Percentiles rank a stretch among this genome's conserved stretches.
Evolutionary conservation across 2,113 vertebrate species (phyloP).

Genomic region (Sterna hirundo): DNA sequence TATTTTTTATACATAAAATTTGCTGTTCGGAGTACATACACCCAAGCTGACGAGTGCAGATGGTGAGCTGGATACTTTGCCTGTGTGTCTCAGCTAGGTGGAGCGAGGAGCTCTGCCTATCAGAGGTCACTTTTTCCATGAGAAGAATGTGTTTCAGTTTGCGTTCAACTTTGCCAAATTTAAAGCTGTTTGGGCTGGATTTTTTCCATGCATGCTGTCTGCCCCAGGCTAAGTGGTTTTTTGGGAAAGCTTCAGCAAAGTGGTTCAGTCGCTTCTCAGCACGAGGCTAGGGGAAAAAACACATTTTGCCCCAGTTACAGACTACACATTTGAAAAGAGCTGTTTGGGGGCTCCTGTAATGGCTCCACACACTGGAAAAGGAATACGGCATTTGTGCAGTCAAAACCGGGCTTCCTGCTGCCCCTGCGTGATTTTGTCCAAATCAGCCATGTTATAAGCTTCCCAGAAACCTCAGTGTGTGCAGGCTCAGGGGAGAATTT

Average conservation of each 20-base stretch:
- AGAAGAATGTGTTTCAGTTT: background rate
- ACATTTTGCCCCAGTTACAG: background rate
- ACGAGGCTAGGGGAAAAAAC: background rate
- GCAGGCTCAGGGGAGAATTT: background rate
- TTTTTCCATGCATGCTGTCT: background rate
- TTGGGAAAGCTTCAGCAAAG: conserved; percentile 34
- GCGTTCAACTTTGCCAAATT: background rate
- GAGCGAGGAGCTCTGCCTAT: background rate
- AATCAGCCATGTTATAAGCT: background rate
- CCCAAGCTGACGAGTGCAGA: background rate
- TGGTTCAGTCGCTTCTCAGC: background rate
- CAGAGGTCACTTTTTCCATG: conserved; percentile 21
- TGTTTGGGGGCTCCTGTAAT: background rate
- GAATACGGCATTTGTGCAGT: background rate
- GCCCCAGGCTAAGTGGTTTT: background rate
- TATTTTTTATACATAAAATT: background rate
- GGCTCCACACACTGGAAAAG: background rate
- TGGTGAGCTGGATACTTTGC: background rate
- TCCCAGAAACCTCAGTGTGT: background rate
- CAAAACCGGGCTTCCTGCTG: background rate
- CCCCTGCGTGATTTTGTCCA: background rate
- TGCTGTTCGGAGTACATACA: background rate
- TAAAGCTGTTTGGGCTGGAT: conserved; percentile 40
- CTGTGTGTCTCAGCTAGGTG: background rate
- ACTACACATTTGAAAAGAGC: background rate